phyloP scores from a whole-genome alignment of 2,797 vertebrate species.

The Percopsis omiscomaycus region DNA sequence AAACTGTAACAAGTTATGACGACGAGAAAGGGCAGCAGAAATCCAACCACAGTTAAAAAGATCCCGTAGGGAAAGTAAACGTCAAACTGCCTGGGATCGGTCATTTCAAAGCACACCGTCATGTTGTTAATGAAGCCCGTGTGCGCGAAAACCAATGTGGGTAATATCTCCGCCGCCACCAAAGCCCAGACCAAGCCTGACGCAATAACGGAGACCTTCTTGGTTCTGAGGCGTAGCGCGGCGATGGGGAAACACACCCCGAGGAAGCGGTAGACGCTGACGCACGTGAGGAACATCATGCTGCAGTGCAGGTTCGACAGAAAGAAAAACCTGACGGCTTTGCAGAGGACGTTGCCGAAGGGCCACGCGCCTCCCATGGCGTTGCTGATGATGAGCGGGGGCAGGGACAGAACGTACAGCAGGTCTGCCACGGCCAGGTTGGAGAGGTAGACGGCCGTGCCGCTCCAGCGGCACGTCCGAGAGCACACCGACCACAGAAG shows the following conservation, averaged over 20 bases:
- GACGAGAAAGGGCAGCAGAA: slow-evolving; percentile 62
- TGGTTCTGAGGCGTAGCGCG: slow-evolving; percentile 52
- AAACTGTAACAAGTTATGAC: slow-evolving; percentile 56
- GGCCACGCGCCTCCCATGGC: slow-evolving; percentile 53
- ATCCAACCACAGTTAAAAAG: slow-evolving; percentile 48
- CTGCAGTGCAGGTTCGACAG: slow-evolving; percentile 68
- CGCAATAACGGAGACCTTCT: slow-evolving; percentile 1
- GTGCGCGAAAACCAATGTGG: slow-evolving; percentile 58
- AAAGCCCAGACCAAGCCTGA: slow-evolving; percentile 45
- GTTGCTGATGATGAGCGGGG: slow-evolving; percentile 65
- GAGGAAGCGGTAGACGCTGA: slow-evolving; percentile 68
- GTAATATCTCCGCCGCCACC: slow-evolving; percentile 55
- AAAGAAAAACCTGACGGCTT: slow-evolving; percentile 59
- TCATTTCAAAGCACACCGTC: slow-evolving; percentile 64
- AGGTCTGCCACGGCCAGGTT: slow-evolving; percentile 73
- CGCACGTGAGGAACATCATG: slow-evolving; percentile 69
- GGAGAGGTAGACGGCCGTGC: slow-evolving; percentile 59
- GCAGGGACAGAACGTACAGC: slow-evolving; percentile 64
- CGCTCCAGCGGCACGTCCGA: slow-evolving; percentile 51
- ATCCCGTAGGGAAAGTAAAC: slow-evolving; percentile 56
- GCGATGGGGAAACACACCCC: slow-evolving; percentile 66
- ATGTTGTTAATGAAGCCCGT: slow-evolving; percentile 43
- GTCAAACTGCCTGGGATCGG: slow-evolving; percentile 37
- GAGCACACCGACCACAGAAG: slow-evolving; percentile 58
- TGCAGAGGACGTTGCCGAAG: slow-evolving; percentile 66